A percentile compares a stretch with the other conserved stretches of the same genome.
phyloP scores from a whole-genome alignment of 2,888 invertebrate genomes.

The Idaea biselata region DNA sequence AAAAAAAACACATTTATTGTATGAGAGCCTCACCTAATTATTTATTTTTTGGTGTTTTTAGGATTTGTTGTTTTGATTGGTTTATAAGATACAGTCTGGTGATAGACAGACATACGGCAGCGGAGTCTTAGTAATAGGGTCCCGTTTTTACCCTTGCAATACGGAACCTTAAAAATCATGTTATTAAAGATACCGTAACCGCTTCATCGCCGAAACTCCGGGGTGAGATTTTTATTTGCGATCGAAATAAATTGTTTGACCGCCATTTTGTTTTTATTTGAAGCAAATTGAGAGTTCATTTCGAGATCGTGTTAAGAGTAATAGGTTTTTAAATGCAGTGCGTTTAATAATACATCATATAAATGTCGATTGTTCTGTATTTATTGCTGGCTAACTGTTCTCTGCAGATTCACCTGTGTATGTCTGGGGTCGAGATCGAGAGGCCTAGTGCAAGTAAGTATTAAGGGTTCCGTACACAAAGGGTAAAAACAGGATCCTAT shows the following conservation, averaged over 20 bases:
- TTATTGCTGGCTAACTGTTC: not conserved
- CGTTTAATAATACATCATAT: constrained; percentile 51
- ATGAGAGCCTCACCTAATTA: no score
- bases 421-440: no score
- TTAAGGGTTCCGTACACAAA: no score
- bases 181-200: constrained; percentile 40
- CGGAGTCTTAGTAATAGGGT: no score
- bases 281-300: constrained; percentile 55
- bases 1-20: no score
- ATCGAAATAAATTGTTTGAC: constrained; percentile 50
- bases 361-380: constrained; percentile 29
- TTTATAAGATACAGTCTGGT: no score
- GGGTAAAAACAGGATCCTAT: no score
- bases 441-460: no score
- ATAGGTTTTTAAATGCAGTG: constrained; percentile 66
- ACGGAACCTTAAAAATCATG: constrained; percentile 27
- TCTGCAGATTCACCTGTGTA: not conserved
- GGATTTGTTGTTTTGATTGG: no score
- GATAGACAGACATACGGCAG: no score
- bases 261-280: constrained; percentile 42
- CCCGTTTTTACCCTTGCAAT: no score
- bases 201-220: constrained; percentile 41
- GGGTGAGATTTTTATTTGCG: constrained; percentile 57
- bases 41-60: no score
- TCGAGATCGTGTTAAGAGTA: constrained; percentile 55